Conservation (phyloP, 2,888 invertebrate genomes). For the Hydraecia micacea region DNA sequence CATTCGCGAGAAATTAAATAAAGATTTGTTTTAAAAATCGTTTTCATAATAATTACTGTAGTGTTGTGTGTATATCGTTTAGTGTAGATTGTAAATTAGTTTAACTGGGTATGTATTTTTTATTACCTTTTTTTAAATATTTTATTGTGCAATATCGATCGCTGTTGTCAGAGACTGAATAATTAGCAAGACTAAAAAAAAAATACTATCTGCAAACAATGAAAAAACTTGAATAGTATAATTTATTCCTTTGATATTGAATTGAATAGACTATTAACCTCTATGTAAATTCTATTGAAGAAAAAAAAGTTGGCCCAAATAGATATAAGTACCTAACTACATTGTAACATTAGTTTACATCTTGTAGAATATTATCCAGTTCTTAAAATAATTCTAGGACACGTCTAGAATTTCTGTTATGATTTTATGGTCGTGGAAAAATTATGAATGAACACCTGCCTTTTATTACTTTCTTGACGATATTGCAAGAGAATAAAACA, state of each 20-base stretch:
- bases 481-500: constrained; percentile 9
- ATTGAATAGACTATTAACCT: background rate
- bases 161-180: constrained; percentile 1
- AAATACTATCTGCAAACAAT: background rate
- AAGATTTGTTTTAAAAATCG: constrained; percentile 8
- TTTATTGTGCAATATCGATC: constrained; percentile 18
- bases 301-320: background rate
- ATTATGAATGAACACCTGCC: constrained; percentile 11
- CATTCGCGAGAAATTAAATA: constrained; percentile 41
- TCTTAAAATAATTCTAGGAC: background rate
- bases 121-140: background rate
- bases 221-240: background rate
- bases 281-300: background rate
- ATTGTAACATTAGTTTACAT: background rate
- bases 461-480: background rate
- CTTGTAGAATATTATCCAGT: background rate
- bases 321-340: background rate
- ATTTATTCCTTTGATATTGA: background rate
- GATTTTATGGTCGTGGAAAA: background rate
- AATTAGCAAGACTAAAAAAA: background rate
- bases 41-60: constrained; percentile 14
- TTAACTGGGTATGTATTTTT: constrained; percentile 49
- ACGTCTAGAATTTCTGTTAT: background rate
- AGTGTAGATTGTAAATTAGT: constrained; percentile 32
- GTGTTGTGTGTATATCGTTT: constrained; percentile 46